Percentiles rank a stretch among this genome's conserved stretches.
These are phyloP conservation scores for Parnassius glacialis DNA, from an alignment of 2,888 invertebrate genomes.

Conservation along the genomic window DNA sequence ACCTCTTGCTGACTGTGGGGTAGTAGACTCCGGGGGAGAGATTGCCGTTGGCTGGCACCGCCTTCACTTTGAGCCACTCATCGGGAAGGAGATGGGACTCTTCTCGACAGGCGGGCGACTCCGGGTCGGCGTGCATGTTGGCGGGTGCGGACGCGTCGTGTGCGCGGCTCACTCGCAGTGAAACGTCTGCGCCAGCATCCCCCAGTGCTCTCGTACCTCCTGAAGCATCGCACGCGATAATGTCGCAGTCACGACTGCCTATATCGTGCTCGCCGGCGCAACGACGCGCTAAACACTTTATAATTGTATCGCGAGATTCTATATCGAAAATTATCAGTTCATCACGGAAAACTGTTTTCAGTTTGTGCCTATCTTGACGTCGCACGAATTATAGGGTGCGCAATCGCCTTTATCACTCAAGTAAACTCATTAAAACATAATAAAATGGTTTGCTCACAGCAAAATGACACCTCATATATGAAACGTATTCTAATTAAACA, in stretches of 20 bases:
- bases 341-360: slow-evolving; percentile 70
- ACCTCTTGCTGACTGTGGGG: slow-evolving; percentile 75
- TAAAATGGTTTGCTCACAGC: slow-evolving; percentile 12
- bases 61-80: slow-evolving; percentile 74
- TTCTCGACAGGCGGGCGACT: slow-evolving; percentile 74
- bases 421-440: slow-evolving; percentile 3
- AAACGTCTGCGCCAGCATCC: slow-evolving; percentile 62
- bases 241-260: slow-evolving; percentile 75
- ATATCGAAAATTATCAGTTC: slow-evolving; percentile 75
- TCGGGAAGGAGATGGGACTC: slow-evolving; percentile 74
- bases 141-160: slow-evolving; percentile 34
- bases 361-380: slow-evolving; percentile 64
- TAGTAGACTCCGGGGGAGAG: slow-evolving; percentile 77
- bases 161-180: slow-evolving; percentile 52
- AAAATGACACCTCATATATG: slow-evolving; percentile 12
- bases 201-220: slow-evolving; percentile 61
- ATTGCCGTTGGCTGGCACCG: slow-evolving; percentile 67
- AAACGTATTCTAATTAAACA: slow-evolving; percentile 19
- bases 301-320: slow-evolving; percentile 77
- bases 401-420: slow-evolving; percentile 10
- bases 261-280: slow-evolving; percentile 44
- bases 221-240: slow-evolving; percentile 78
- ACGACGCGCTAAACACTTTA: slow-evolving; percentile 72
- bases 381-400: slow-evolving; percentile 53
- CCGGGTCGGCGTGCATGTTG: slow-evolving; percentile 71